Percentiles rank a stretch among this genome's conserved stretches.
These are phyloP conservation scores for Xestia sexstrigata DNA, from an alignment of 2,888 invertebrate species.

Conservation along the genomic window DNA sequence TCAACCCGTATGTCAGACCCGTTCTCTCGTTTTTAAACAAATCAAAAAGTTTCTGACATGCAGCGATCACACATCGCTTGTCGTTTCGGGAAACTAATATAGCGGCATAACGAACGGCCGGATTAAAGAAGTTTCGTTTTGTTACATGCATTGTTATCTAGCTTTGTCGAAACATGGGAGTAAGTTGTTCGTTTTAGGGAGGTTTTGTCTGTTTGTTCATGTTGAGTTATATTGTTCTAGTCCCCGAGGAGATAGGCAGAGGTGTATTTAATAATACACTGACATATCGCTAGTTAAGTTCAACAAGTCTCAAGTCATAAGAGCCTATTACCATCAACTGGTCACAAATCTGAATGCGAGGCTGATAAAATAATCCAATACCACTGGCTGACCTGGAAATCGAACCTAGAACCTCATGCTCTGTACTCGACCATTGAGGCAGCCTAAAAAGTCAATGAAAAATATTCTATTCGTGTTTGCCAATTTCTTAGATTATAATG, in stretches of 20 bases:
- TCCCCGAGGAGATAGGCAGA: not conserved
- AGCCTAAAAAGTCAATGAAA: not conserved
- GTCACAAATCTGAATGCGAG: not conserved
- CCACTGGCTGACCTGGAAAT: no score
- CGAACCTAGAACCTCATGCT: not conserved
- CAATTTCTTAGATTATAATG: not conserved
- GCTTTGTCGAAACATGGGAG: not conserved
- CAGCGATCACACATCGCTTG: not conserved
- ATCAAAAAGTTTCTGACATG: conserved; percentile 7
- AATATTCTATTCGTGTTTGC: not conserved
- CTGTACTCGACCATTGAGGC: not conserved
- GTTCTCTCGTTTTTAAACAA: conserved; percentile 16
- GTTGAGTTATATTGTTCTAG: not conserved
- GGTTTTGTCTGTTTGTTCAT: not conserved
- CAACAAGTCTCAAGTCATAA: not conserved
- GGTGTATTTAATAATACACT: not conserved
- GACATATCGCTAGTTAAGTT: not conserved
- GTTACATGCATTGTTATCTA: not conserved
- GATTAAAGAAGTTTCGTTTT: conserved; percentile 6
- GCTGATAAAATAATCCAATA: no score
- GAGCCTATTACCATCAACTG: not conserved
- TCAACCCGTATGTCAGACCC: not conserved
- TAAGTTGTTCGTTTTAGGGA: not conserved
- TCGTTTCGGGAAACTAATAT: conserved; percentile 17
- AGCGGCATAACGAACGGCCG: conserved; percentile 17